Evolutionary conservation across 2,888 invertebrate species (phyloP), one percentile per base, ranked within the genome.

Genomic region (Lymantria monacha): DNA sequence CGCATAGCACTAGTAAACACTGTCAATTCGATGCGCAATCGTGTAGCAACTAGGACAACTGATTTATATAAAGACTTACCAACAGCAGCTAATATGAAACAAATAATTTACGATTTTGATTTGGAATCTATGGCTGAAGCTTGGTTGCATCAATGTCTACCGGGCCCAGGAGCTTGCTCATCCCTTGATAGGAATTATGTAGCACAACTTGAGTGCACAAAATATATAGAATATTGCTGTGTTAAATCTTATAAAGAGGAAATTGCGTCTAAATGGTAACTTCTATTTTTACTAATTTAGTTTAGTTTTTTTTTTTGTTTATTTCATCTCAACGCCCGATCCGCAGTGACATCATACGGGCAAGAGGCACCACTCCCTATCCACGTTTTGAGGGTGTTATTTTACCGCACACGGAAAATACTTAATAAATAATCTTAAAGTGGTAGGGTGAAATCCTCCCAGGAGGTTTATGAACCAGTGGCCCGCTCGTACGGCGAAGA

Each of bases 81-180:
- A 9, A 59, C 74, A 47, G 90, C 89, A 31, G 78, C 85, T 15
- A 79, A 91, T 57, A 90, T 91, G 86, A 79, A 82, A 53, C 87
- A 89, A 70, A 57, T 91, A 0, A 75, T 80, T 43, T 91, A 91
- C 53, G 87, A 90, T 59, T 68, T 67, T 42, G 89, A 89, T 66
- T 76, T 91, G 50, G 77, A 89, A 61, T 76, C 71, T 53, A 87
- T 90, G 73, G 78, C 89, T 9, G 58, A 59, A 48, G 75, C 76
- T 5, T 91, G 90, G 90, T 78, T 89, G 10, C 72, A 60, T 10
- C 89, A 90, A 56, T 91, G 90, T 58, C 63, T 89, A 11, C 90
- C 90, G 13, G 90, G 90, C 3, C 72, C 83, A 7, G 83, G 87
- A 0, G 77, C 83, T 7, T 91, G 90, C 66, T 83, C 85, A 3